A percentile compares a stretch with the other conserved stretches of the same genome.
phyloP scores from a whole-genome alignment of 2,113 vertebrate species.

The Atlantisia rogersi region DNA sequence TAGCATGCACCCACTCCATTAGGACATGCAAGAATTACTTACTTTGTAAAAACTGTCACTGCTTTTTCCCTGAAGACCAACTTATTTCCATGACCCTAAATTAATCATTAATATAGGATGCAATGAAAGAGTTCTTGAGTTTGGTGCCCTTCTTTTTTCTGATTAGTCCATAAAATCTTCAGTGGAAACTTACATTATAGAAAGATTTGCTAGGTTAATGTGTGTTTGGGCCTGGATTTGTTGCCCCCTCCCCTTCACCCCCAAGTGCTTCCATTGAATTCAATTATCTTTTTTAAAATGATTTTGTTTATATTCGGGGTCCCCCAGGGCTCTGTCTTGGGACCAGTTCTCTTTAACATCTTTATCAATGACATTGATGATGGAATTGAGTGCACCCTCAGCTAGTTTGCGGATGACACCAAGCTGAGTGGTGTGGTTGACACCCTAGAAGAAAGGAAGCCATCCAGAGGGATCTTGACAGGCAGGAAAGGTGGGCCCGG shows the following conservation, averaged over 20 bases:
- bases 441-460: too few species aligned
- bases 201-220: background rate
- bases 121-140: background rate
- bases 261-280: background rate
- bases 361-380: too few species aligned
- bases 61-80: background rate
- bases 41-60: background rate
- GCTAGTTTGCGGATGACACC: too few species aligned
- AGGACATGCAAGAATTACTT: background rate
- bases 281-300: background rate
- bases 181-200: background rate
- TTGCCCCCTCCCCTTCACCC: background rate
- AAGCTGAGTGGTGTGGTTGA: too few species aligned
- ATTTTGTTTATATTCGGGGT: background rate
- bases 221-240: background rate
- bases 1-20: background rate
- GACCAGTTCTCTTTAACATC: too few species aligned
- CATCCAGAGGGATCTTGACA: too few species aligned
- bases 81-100: background rate
- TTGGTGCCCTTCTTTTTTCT: background rate
- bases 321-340: too few species aligned
- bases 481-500: too few species aligned
- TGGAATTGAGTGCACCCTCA: too few species aligned
- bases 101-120: background rate
- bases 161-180: background rate